Evolutionary conservation across 1,140 invertebrate species (phyloP).

Genomic region (Dendrolimus kikuchii): DNA sequence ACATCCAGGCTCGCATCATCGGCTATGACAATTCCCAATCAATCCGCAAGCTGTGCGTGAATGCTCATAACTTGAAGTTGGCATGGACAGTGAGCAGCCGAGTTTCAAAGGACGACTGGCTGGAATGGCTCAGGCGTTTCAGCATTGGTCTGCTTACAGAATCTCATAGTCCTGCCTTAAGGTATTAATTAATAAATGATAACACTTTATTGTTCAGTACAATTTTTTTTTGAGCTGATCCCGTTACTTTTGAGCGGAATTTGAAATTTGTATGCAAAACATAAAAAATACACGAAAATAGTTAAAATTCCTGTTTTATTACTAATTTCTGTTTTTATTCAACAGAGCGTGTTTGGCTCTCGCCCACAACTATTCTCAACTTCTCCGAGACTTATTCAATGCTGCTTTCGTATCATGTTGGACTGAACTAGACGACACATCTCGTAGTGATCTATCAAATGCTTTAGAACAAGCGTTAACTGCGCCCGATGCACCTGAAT

Average conservation of each 20-base stretch:
- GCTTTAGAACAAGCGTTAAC: constrained; percentile 92
- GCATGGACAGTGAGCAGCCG: constrained; percentile 92
- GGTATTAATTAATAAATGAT: constrained; percentile 33
- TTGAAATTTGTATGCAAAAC: too few species aligned
- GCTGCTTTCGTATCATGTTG: constrained; percentile 99
- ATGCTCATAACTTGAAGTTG: constrained; percentile 86
- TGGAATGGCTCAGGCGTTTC: constrained; percentile 94
- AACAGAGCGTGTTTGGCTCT: constrained; percentile 88
- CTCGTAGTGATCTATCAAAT: constrained; percentile 90
- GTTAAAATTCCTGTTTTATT: too few species aligned
- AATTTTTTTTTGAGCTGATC: too few species aligned
- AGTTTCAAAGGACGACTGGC: constrained; percentile 98
- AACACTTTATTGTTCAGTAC: too few species aligned
- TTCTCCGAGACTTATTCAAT: constrained; percentile 97
- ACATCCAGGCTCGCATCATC: constrained; percentile 67
- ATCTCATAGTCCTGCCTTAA: constrained; percentile 93
- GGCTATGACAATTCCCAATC: constrained; percentile 76
- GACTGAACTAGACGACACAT: constrained; percentile 90
- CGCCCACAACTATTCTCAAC: constrained; percentile 94
- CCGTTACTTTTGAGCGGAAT: too few species aligned
- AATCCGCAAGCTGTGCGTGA: constrained; percentile 87
- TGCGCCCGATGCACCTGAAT: constrained; percentile 95
- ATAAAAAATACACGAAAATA: too few species aligned
- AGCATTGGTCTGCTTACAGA: constrained; percentile 96
- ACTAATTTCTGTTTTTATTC: too few species aligned